Evolutionary conservation across 1,140 invertebrate species (phyloP).

Genomic region (Potamilus streckersoni): DNA sequence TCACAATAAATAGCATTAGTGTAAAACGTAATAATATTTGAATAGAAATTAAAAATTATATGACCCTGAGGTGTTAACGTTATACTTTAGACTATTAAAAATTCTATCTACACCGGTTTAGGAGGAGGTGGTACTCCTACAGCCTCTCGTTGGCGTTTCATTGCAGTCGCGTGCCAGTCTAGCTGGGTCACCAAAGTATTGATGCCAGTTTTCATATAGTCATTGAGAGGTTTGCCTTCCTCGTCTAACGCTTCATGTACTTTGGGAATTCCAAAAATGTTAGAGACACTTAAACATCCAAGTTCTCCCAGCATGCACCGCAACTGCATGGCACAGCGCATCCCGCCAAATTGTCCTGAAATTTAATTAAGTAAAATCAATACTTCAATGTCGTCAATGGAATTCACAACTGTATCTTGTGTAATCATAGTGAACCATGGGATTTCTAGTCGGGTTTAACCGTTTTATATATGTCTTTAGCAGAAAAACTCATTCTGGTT

Average conservation of each 20-base stretch:
- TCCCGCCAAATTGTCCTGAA: conserved; percentile 69
- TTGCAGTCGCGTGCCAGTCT: conserved; percentile 65
- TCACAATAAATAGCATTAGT: too few relatives aligned
- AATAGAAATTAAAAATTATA: too few relatives aligned
- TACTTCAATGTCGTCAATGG: neutral
- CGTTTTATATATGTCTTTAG: neutral
- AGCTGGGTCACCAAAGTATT: conserved; percentile 61
- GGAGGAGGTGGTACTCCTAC: conserved; percentile 30
- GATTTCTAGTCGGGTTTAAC: neutral
- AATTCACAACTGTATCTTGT: neutral
- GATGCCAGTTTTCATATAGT: conserved; percentile 54
- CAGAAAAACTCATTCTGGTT: too few relatives aligned
- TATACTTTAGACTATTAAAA: too few relatives aligned
- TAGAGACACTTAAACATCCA: conserved; percentile 68
- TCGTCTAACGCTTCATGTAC: conserved; percentile 64
- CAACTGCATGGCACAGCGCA: conserved; percentile 67
- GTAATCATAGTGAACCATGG: neutral
- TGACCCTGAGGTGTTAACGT: too few relatives aligned
- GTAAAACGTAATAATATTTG: too few relatives aligned
- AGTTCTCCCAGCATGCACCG: conserved; percentile 68
- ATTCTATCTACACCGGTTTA: too few relatives aligned
- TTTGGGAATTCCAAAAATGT: conserved; percentile 64
- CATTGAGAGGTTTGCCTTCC: conserved; percentile 57
- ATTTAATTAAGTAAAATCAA: neutral
- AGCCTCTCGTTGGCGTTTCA: conserved; percentile 58